Evolutionary conservation across 2,888 invertebrate genomes (phyloP), one percentile per base, ranked within the genome.

Genomic region (Falcaria lacertinaria): DNA sequence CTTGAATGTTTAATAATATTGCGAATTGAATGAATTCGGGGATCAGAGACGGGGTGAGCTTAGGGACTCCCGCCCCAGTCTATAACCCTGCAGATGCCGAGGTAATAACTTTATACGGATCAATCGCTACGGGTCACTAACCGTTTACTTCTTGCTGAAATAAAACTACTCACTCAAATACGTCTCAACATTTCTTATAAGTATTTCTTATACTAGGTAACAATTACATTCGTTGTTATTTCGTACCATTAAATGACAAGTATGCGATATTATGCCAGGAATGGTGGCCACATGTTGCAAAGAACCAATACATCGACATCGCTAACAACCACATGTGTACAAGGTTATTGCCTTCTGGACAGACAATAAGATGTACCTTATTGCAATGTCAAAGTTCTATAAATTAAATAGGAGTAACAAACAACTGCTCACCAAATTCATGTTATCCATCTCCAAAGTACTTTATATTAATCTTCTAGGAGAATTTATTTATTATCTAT

Each of bases 281-380:
- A 70, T 87, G 87, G 80, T 71, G 60, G 62, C 82, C 87, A 88
- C 78, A 87, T 88, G 87, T 83, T 70, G 73, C 71, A 65, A 71
- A 62, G 64, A 57, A 61, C 59, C 64, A 60, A 69, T 69, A 73
- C 71, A 64, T 73, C 67, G 68, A 72, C 74, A 78, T 74, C 66
- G 74, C 77, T 50, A 76, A 69, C 69, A 59, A 62, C 80, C 88
- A 88, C 79, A 87, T 88, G 88, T 75, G 72, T 25, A 58, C 69
- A 77, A 75, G 74, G 74, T 76, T 77, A 79, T 66, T 79, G 74
- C 61, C 77, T 74, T 56, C 49, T 57, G 49, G 55, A 55, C 61
- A 65, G 67, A 43, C 22, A 49, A 45, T 40, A 42, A 39, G 14
- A 48, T 34, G 7, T 13, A 22, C 8, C 35, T n/a, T 17, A 36